A percentile compares a stretch with the other conserved stretches of the same genome.
phyloP scores from a whole-genome alignment of 1,140 invertebrate species.

The Saccostrea cuccullata region DNA sequence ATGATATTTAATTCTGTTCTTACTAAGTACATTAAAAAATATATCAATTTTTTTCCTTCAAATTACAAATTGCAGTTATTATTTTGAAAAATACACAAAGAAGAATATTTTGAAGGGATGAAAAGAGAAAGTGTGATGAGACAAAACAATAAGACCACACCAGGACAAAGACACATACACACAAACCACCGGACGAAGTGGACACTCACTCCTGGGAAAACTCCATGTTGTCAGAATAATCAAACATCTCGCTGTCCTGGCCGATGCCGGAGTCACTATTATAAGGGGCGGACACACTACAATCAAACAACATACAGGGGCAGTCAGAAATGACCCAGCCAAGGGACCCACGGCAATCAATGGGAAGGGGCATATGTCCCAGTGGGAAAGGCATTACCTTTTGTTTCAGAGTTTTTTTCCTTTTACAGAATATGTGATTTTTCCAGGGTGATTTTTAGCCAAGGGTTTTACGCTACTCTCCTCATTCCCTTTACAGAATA shows the following conservation, averaged over 20 bases:
- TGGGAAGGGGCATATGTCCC: background rate
- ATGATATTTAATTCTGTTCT: no score
- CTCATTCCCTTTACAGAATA: no score
- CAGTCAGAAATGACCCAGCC: background rate
- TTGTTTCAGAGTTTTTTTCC: no score
- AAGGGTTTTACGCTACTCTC: no score
- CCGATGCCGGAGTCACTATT: slow-evolving; percentile 53
- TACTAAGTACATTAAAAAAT: no score
- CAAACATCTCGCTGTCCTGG: slow-evolving; percentile 53
- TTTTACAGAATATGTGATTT: no score
- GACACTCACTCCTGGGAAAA: slow-evolving; percentile 52
- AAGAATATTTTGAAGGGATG: no score
- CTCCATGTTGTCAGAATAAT: slow-evolving; percentile 49
- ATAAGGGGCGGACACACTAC: slow-evolving; percentile 48
- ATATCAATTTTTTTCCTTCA: no score
- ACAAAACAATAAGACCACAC: slow-evolving; percentile 3
- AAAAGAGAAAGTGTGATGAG: background rate
- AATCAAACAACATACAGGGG: slow-evolving; percentile 43
- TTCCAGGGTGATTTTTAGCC: no score
- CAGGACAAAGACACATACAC: background rate
- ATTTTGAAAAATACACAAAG: no score
- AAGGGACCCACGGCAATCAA: background rate
- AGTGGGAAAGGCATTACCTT: no score
- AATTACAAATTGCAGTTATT: no score
- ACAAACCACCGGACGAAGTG: slow-evolving; percentile 2